Evolutionary conservation across 2,888 invertebrate genomes (phyloP), one percentile per base, ranked within the genome.

Genomic region (Parnassius smintheus): DNA sequence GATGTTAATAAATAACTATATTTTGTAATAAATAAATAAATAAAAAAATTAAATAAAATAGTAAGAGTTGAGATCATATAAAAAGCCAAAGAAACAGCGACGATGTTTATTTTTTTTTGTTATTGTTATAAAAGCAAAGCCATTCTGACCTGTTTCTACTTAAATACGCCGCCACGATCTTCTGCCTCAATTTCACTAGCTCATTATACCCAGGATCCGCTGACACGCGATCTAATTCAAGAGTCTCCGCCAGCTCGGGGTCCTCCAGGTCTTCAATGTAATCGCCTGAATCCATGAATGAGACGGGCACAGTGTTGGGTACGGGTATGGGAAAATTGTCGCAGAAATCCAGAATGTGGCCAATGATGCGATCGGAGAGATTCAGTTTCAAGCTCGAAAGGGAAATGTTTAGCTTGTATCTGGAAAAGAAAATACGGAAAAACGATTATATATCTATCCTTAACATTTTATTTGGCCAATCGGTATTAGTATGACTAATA

Each of bases 351-450:
- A 95, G 85, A 2, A 96, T 85, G 44, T 93, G 83, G 35, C 93
- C 92, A 44, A 96, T 91, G 77, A 95, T 94, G 57, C 94, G 93
- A 76, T 96, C 96, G 0, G 96, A 96, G 46, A 96, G 83, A 82
- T 96, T 96, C 46, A 96, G 80, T 73, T 96, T 96, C 51, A 96
- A 75, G 66, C 94, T 94, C 25, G 95, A 94, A 35, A 96, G 85
- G 0, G 94, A 94, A 50, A 96, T 92, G 77, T 95, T 96, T 56
- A 96, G 90, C 86, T 96, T 96, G 75, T 95, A 94, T 80, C 96
- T 96, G 83, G 93, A 76, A 62, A 77, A 75, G 7, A 59, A 22
- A 58, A 55, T 35, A 54, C 7, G 44, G 3, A 2, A 44, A 8
- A 2, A 44, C 35, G 35, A 35, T 35, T 4, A 35, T 0, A 7